Base-by-base conservation (phyloP, 2,113 vertebrate genomes). In the Xiphophorus hellerii region DNA sequence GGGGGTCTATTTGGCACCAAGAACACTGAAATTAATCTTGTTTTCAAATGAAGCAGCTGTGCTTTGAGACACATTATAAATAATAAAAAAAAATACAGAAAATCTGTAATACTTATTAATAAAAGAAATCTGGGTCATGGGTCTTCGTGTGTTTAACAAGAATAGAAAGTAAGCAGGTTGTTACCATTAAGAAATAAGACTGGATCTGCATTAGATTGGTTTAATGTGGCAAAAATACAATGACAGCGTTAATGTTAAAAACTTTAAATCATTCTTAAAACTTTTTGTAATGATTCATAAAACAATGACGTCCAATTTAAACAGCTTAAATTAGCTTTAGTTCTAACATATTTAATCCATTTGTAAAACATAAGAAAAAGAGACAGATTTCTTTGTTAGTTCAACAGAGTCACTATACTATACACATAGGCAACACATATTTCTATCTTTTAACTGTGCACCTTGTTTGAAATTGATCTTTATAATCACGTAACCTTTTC, bases 1-100 rank as follows among this genome's bases (percentile, higher is more conserved):
- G 14, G 61, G 82, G 84, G 73, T 80, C 84, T 84, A 76, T 81
- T 86, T 77, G 86, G 74, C 80, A 82, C 77, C 73, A 73, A 72
- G 51, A 68, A 77, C 70, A 66, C 65, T 80, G 48, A 73, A 82
- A 84, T 77, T 30, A 82, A 88, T 87, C 77, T 81, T 4, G 1
- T 80, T 81, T 80, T 80, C 74, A 86, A 77, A 77, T 68, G 33
- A 80, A 62, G 17, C 66, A 66, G 44, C 66, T 66, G 22, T 75
- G 76, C 69, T 75, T 81, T 80, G 62, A 84, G 83, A 78, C 27
- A 69, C 73, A 76, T 76, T 37, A 37, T 37, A 11, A 82, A 72
- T 9, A 37, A 37, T 11, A 12, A 0, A 67, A 67, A 74, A 66
- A 80, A 78, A 81, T 42, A 72, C 10, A 22, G 15, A 58, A 78